phyloP scores from a whole-genome alignment of 2,888 invertebrate species.

The Balanococcus diminutus region DNA sequence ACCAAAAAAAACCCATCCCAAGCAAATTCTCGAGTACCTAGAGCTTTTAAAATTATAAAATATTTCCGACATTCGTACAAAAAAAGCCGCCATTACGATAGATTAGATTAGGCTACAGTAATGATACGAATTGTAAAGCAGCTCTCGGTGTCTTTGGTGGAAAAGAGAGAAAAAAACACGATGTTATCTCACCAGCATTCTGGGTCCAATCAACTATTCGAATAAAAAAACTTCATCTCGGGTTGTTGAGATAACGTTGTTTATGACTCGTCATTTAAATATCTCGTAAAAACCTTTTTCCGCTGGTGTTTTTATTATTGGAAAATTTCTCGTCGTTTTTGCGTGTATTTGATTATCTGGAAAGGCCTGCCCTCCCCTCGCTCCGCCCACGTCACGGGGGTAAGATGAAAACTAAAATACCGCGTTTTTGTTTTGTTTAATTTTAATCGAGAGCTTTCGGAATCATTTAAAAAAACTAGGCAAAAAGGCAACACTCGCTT shows the following conservation, averaged over 20 bases:
- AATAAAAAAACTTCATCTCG: not conserved
- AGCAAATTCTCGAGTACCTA: not conserved
- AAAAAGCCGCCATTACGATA: not conserved
- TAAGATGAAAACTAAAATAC: not conserved
- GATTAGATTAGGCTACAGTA: not conserved
- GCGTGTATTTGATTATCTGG: not conserved
- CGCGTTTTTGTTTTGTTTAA: constrained; percentile 2
- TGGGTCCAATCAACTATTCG: not conserved
- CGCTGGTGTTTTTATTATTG: not conserved
- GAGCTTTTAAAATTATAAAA: not conserved
- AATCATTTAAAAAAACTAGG: constrained; percentile 1
- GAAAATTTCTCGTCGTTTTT: not conserved
- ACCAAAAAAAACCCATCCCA: not conserved
- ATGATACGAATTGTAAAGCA: not conserved
- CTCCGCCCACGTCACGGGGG: not conserved
- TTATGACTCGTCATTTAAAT: not conserved
- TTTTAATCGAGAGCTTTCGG: not conserved
- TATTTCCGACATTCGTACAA: not conserved
- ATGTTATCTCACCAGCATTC: not conserved
- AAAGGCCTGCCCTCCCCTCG: not conserved
- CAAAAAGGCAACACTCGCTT: not conserved
- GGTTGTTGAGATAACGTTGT: constrained; percentile 3
- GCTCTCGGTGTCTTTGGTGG: not conserved
- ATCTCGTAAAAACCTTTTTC: constrained; percentile 22
- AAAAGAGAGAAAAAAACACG: not conserved